Percentiles rank a stretch among this genome's conserved stretches.
Conservation (phyloP, 2,113 vertebrate genomes). For the Ictalurus punctatus region DNA sequence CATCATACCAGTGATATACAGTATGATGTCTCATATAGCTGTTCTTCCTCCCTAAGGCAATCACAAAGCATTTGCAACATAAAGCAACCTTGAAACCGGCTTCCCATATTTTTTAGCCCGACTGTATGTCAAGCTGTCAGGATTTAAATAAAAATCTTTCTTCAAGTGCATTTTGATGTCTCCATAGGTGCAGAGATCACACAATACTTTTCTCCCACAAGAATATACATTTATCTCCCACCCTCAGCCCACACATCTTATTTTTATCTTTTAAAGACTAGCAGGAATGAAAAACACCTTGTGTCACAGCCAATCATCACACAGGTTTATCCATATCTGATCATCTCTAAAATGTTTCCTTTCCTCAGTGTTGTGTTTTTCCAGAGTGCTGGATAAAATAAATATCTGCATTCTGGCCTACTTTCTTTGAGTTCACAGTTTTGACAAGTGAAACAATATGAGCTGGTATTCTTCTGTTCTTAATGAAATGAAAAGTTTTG, state of each 20-base stretch:
- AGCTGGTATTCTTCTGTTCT: background rate
- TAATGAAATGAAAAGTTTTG: background rate
- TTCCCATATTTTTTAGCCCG: background rate
- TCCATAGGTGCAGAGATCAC: constrained; percentile 28
- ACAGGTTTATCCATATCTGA: constrained; percentile 24
- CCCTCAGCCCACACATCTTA: constrained; percentile 12
- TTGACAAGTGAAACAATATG: background rate
- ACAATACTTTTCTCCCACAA: constrained; percentile 14
- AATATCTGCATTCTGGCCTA: background rate
- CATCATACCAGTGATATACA: background rate
- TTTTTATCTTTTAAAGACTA: constrained; percentile 32
- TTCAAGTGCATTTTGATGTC: constrained; percentile 31
- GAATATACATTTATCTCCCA: constrained; percentile 20
- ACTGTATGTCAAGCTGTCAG: background rate
- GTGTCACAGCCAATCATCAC: constrained; percentile 21
- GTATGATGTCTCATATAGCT: background rate
- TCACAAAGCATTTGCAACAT: constrained; percentile 4
- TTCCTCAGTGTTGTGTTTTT: background rate
- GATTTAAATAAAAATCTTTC: constrained; percentile 33
- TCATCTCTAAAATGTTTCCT: constrained; percentile 4
- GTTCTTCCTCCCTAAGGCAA: background rate
- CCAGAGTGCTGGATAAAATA: background rate
- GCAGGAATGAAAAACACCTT: background rate
- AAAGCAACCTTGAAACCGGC: background rate
- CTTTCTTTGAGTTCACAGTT: background rate